Evolutionary conservation across 2,888 invertebrate genomes (phyloP), one percentile per base, ranked within the genome.

Genomic region (Lampropteryx suffumata): DNA sequence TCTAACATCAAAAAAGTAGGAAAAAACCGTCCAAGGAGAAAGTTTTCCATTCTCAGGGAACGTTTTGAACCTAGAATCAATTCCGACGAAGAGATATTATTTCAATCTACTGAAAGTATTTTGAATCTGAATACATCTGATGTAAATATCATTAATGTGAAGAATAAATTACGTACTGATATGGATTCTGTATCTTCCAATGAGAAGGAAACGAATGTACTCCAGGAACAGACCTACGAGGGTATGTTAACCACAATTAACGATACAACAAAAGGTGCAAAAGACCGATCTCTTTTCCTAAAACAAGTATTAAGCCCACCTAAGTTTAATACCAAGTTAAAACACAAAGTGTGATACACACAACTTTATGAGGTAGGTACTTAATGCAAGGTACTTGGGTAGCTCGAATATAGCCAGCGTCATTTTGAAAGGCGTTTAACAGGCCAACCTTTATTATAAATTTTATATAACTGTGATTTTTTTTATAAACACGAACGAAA

Each of bases 291-390:
- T 50, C 65, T 92, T 58, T 92, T 92, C 71, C 79, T 92, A 71
- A 92, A 92, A 69, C 92, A 92, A 79, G 92, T 92, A 46, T 74
- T 92, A 54, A 92, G 88, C 56, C 92, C 92, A 37, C 91, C 92
- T 47, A 92, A 91, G 77, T 89, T 92, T 58, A 90, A 90, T 57
- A 85, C 85, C 24, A 88, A 86, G 60, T 63, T 85, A 65, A 79
- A 72, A 69, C 80, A 85, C 69, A 87, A 87, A 68, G 77, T 79
- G 24, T 85, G 69, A 61, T 47, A 41, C 54, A 36, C 9, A 26
- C 6, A 0, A 11, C 10, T 11, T 35, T 21, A 6, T 21, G 33
- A 41, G 48, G 53, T 10, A 10, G 11, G 2, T 17, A 21, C 2
- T 11, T 9, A 3, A 21, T 8, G n/a, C 36, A 35, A 24, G 24